Evolutionary conservation across 2,797 vertebrate genomes (phyloP), one percentile per base, ranked within the genome.

Genomic region (Aeoliscus strigatus): DNA sequence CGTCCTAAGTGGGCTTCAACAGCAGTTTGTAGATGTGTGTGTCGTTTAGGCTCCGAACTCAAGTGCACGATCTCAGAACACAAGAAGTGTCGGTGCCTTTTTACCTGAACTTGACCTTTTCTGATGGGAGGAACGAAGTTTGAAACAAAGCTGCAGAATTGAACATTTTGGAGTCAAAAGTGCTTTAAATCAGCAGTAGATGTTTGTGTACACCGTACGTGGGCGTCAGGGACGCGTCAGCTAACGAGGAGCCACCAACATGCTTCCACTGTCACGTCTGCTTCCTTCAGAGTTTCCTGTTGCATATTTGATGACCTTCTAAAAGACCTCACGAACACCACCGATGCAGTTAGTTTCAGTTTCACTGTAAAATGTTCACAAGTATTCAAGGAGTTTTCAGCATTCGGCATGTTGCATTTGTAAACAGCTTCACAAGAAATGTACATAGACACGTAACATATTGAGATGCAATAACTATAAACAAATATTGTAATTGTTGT

Each of bases 391-490:
- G 21, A 15, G 15, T 62, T 30, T 68, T 70, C 31, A 45, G 42
- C 62, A 31, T 60, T 68, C 11, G 39, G 27, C 51, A 49, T 38
- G 62, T 51, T 72, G 67, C 65, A 15, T 24, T 48, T 77, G 71
- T 76, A 79, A 62, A 81, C 75, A 53, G 45, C 73, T 62, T 78
- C 74, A 68, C 56, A 64, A 61, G 66, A 41, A 39, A 51, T 83
- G 77, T 86, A 86, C 67, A 81, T 80, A 83, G 69, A 74, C 59
- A 16, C 45, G 3, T 66, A 63, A 54, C 39, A 56, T 73, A 76
- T 76, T 69, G 73, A 73, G 48, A 88, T 82, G 82, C 83, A 85
- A 87, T 88, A 85, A 76, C 49, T 70, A 69, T 79, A 79, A 68
- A 70, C 67, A 71, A 63, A 66, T 71, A 70, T 77, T 79, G 70